Conservation (phyloP, 1,140 invertebrate species). For the Globodera rostochiensis region DNA sequence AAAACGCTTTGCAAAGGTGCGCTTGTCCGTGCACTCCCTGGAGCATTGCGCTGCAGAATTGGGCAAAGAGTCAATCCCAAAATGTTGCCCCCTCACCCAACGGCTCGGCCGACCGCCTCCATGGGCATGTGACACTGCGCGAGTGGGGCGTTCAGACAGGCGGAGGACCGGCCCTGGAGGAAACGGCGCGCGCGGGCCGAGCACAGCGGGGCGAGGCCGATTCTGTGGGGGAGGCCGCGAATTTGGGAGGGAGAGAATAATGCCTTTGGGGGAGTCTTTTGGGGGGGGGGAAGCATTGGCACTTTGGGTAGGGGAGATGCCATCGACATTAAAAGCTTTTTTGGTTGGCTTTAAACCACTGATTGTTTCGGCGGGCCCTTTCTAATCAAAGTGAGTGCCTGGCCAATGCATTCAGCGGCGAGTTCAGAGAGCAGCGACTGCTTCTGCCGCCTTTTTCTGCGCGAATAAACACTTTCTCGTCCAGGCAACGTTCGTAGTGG, state of each 20-base stretch:
- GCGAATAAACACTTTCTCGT: constrained; percentile 50
- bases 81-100: background rate
- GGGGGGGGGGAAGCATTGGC: too few species aligned
- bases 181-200: constrained; percentile 42
- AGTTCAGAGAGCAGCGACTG: constrained; percentile 60
- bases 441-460: constrained; percentile 3
- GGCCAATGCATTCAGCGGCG: constrained; percentile 60
- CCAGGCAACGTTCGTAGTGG: constrained; percentile 56
- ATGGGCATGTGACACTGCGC: background rate
- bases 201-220: constrained; percentile 62
- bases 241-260: background rate
- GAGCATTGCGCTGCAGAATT: constrained; percentile 29
- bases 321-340: too few species aligned
- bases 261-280: too few species aligned
- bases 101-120: constrained; percentile 6
- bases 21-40: constrained; percentile 63
- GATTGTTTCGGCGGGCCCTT: too few species aligned
- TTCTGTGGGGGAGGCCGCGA: constrained; percentile 32
- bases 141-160: constrained; percentile 18
- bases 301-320: too few species aligned
- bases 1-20: constrained; percentile 62
- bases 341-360: too few species aligned
- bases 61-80: background rate
- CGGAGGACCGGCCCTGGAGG: constrained; percentile 33
- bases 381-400: constrained; percentile 22